Conservation (phyloP, 2,113 vertebrate genomes). For the human region GRCh38 chr15:73924001-73924500, state of each 20-base stretch:
- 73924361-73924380: neutral
- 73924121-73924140: conserved; percentile 18
- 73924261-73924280: neutral
- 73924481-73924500: conserved; percentile 54
- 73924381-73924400: conserved; percentile 65
- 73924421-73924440: conserved; percentile 76
- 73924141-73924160: neutral
- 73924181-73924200: neutral
- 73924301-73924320: neutral
- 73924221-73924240: neutral
- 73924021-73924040: neutral
- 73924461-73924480: conserved; percentile 77
- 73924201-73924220: neutral
- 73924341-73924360: neutral
- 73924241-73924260: neutral
- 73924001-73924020: neutral
- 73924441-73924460: conserved; percentile 71
- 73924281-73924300: neutral
- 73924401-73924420: conserved; percentile 73
- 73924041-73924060: neutral
- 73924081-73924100: neutral
- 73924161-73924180: conserved; percentile 7
- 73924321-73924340: neutral
- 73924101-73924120: neutral
- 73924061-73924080: neutral